Base-by-base conservation (phyloP, 2,797 vertebrate genomes). In the Falco concolor region DNA sequence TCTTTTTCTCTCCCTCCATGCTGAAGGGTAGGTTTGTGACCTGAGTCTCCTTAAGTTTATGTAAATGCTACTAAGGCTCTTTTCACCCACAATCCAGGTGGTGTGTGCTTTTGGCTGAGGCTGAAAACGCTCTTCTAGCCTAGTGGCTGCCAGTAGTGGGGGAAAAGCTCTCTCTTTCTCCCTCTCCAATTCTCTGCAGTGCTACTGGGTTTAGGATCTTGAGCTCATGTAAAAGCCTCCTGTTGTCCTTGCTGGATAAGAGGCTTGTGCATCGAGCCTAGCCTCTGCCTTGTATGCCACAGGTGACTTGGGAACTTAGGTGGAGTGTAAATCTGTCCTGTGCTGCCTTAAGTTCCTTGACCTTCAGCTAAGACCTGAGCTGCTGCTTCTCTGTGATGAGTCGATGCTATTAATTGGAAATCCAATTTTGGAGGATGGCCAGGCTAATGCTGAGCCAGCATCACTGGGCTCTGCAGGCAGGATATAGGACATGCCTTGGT, bases 361-460 rank as follows among this genome's bases (percentile, higher is more conserved):
- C 96, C 96, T 97, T 97, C 96, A 97, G 13, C 91, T 80, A 30
- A 82, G 95, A 83, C 96, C 93, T 84, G 85, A 95, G 90, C 95
- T 95, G 87, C 77, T 90, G 91, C 83, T 74, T 87, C 69, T 47
- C 90, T 2, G 36, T 86, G 93, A 95, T 92, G 91, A 97, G 96
- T 96, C 30, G 86, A 90, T 1, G 81, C 90, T 96, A 84, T 96
- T 97, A 97, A 97, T 97, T 97, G 95, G 93, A 97, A 97, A 97
- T 97, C 96, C 95, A 84, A 93, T 97, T 91, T 4, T 97, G 96
- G 96, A 96, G 63, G 74, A 3, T 89, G 77, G 95, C 96, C 96
- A 96, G 90, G 93, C 90, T 84, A 92, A 67, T 91, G 95, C 95
- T 96, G 96, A 97, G 96, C 88, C 95, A 95, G 95, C 95, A 96